These are phyloP conservation scores for Sceloporus undulatus DNA, from an alignment of 2,113 vertebrate species.

Conservation along the genomic window DNA sequence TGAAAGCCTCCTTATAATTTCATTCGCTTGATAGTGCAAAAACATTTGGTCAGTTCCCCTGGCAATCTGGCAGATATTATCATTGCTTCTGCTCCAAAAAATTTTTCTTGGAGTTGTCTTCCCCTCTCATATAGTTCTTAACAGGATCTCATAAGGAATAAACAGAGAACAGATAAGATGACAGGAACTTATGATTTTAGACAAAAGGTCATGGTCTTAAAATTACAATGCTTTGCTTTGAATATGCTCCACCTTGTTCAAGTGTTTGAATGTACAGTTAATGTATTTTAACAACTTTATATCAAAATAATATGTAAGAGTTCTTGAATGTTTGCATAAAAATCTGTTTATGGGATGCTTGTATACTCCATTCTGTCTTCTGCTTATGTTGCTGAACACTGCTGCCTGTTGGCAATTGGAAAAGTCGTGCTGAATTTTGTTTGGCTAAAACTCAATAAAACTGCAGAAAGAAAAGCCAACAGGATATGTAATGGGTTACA, in stretches of 20 bases:
- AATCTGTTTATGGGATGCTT: neutral
- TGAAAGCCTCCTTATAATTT: no score
- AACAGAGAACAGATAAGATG: neutral
- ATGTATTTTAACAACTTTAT: neutral
- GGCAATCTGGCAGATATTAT: no score
- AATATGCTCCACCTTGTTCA: no score
- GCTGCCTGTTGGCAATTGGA: neutral
- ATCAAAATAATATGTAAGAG: neutral
- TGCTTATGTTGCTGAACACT: neutral
- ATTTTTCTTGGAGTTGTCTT: neutral
- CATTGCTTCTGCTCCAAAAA: neutral
- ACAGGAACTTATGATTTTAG: neutral
- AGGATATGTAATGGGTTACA: neutral
- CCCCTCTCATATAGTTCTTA: neutral
- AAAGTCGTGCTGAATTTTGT: neutral
- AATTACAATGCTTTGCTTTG: no score
- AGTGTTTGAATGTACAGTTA: neutral
- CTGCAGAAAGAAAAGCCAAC: neutral
- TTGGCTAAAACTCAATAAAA: neutral
- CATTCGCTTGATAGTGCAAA: no score
- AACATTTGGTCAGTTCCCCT: no score
- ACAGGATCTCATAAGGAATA: neutral
- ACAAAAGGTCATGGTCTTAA: neutral
- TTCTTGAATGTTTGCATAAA: neutral
- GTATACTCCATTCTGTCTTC: neutral